Conservation (phyloP, 2,888 invertebrate genomes). For the Drosophila silvestris region DNA sequence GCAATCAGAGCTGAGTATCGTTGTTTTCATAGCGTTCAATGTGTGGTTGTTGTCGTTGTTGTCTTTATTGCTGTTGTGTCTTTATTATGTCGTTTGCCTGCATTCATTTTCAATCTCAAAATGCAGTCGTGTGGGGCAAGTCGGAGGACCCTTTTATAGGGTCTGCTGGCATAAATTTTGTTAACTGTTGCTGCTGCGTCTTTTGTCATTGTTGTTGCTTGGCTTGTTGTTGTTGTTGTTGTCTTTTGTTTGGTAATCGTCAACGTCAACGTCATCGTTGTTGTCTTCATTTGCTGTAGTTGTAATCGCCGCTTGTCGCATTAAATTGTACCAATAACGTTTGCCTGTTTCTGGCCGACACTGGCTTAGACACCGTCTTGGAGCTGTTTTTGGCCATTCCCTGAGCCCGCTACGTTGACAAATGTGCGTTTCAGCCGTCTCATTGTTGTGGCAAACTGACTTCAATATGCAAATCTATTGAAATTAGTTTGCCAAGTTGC, state of each 20-base stretch:
- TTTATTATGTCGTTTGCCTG: slow-evolving; percentile 73
- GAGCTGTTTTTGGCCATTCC: slow-evolving; percentile 52
- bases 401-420: slow-evolving; percentile 58
- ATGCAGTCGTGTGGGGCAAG: slow-evolving; percentile 54
- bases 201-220: slow-evolving; percentile 34
- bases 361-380: slow-evolving; percentile 12
- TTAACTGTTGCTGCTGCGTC: slow-evolving; percentile 51
- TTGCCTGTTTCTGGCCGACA: slow-evolving; percentile 16
- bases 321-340: slow-evolving; percentile 59
- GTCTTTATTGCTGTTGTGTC: slow-evolving; percentile 60
- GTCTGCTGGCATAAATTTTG: slow-evolving; percentile 57
- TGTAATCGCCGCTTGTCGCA: slow-evolving; percentile 58
- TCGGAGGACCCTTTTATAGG: slow-evolving; percentile 46
- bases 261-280: slow-evolving; percentile 44
- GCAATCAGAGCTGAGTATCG: slow-evolving; percentile 14
- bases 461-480: slow-evolving; percentile 78
- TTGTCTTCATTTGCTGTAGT: slow-evolving; percentile 59
- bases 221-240: slow-evolving; percentile 32
- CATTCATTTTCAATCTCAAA: slow-evolving; percentile 54
- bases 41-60: slow-evolving; percentile 39
- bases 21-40: slow-evolving; percentile 60
- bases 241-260: slow-evolving; percentile 48
- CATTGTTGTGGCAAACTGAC: slow-evolving; percentile 76
- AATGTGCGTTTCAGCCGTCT: slow-evolving; percentile 76
- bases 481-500: slow-evolving; percentile 71